Evolutionary conservation across 2,797 vertebrate species (phyloP), one percentile per base, ranked within the genome.

Genomic region (Parotocinclus haroldoi): DNA sequence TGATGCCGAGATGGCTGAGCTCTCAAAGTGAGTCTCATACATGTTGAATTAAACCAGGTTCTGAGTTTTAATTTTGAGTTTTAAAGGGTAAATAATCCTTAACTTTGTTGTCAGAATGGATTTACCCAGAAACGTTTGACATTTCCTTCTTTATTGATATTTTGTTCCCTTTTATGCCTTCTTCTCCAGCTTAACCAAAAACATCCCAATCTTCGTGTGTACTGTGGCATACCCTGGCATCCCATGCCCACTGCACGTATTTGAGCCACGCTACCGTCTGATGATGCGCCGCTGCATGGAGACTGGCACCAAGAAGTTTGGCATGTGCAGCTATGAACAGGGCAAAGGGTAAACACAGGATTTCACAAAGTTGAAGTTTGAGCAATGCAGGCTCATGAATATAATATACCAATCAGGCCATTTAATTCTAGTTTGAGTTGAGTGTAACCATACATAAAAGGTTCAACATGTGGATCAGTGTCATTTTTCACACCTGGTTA

Each of bases 261-360:
- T 96, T 0, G 95, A 96, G 79, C 95, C 94, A 1, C 93, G 92
- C 1, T 96, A 96, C 68, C 91, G 94, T 38, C 89, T 96, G 56
- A 96, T 96, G 94, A 93, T 96, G 88, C 92, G 94, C 0, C 89
- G 93, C 40, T 96, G 94, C 83, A 92, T 94, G 87, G 94, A 96
- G 76, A 94, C 91, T 0, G 93, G 95, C 75, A 93, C 94, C 3
- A 94, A 90, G 83, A 92, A 84, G 81, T 96, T 96, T 37, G 94
- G 94, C 80, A 96, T 96, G 95, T 96, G 94, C 84, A 84, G 89
- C 65, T 94, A 91, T 0, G 93, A 95, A 76, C 87, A 87, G 0
- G 93, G 92, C 53, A 96, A 93, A 81, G 93, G 93, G 94, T 96
- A 86, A 40, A 36, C 7, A 58, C 12, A 37, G 7, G 0, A 7